Conservation (phyloP, 2,797 vertebrate species). For the Chrosomus eos region DNA sequence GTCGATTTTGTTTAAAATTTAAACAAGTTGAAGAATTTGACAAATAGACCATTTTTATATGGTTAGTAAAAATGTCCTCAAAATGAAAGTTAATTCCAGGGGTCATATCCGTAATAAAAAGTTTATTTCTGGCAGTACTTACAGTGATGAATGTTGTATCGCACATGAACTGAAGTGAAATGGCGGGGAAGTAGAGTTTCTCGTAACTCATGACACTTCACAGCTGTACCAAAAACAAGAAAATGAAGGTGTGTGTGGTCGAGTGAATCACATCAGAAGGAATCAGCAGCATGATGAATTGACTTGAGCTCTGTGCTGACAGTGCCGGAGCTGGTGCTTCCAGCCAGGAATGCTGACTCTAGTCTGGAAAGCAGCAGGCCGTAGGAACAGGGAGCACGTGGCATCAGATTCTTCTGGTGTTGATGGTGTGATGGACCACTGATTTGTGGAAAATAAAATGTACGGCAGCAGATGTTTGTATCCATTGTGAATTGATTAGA, state of each 20-base stretch:
- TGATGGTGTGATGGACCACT: not conserved
- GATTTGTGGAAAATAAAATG: not conserved
- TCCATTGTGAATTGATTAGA: not conserved
- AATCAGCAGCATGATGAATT: slow-evolving; percentile 16
- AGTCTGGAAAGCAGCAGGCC: slow-evolving; percentile 18
- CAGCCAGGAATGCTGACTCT: slow-evolving; percentile 36
- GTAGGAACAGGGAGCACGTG: not conserved
- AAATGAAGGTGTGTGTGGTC: not conserved
- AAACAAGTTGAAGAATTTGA: not conserved
- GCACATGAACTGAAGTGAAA: not conserved
- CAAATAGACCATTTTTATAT: not conserved
- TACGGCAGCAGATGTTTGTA: not conserved
- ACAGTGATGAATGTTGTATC: not conserved
- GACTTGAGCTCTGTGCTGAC: slow-evolving; percentile 26
- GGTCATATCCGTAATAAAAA: not conserved
- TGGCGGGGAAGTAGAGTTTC: not conserved
- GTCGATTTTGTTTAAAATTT: too few relatives aligned
- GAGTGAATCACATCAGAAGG: slow-evolving; percentile 15
- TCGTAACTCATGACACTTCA: not conserved
- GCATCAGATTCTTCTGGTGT: not conserved
- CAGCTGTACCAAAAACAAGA: not conserved
- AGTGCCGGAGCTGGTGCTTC: slow-evolving; percentile 14
- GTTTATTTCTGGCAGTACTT: not conserved
- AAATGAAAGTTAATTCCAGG: not conserved
- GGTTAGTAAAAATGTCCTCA: not conserved